phyloP scores from a whole-genome alignment of 2,113 vertebrate species.

The Syngnathus typhle region DNA sequence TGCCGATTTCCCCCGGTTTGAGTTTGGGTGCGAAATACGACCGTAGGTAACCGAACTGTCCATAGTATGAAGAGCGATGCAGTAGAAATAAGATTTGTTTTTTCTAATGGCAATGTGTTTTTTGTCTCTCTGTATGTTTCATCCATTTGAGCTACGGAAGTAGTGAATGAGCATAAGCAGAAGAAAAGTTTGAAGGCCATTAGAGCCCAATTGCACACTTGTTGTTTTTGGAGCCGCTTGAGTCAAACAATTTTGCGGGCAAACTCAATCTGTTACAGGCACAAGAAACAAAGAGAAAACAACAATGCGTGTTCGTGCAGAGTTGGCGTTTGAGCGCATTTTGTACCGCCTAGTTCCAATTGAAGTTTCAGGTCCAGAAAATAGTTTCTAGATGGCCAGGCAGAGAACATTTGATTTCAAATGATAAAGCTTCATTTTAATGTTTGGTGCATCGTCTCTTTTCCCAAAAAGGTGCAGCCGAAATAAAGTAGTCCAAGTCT shows the following conservation, averaged over 20 bases:
- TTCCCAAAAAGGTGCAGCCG: neutral
- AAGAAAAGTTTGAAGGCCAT: constrained; percentile 48
- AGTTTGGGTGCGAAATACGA: neutral
- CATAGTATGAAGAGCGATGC: neutral
- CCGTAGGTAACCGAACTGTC: neutral
- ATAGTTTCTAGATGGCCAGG: neutral
- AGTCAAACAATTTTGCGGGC: constrained; percentile 22
- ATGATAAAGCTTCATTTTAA: neutral
- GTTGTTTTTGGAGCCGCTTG: constrained; percentile 13
- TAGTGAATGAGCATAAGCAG: constrained; percentile 52
- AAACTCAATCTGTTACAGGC: constrained; percentile 16
- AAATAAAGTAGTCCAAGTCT: neutral
- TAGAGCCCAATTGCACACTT: constrained; percentile 45
- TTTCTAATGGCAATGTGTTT: neutral
- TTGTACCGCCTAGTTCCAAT: neutral
- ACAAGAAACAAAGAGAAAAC: neutral
- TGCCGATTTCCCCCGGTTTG: neutral
- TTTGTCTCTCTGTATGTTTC: neutral
- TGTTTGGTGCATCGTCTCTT: neutral
- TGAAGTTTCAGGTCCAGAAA: neutral
- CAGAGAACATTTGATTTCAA: neutral
- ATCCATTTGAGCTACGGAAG: neutral
- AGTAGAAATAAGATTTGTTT: neutral
- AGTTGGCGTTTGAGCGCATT: neutral
- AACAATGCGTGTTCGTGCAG: neutral